Base-by-base conservation (phyloP, 2,113 vertebrate genomes). In the Barnardius zonarius region DNA sequence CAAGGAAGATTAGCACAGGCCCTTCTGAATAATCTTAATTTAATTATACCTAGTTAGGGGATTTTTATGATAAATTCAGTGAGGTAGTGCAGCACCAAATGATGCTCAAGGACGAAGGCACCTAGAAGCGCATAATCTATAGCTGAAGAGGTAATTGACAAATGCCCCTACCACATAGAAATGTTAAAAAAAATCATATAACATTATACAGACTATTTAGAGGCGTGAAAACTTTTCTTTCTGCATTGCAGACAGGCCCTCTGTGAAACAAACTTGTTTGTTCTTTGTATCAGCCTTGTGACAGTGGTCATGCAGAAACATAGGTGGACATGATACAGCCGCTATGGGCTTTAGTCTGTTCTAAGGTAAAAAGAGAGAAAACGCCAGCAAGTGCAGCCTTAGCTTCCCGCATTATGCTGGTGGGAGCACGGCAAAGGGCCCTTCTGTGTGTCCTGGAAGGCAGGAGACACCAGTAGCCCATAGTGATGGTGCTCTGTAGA, bases 21-120 rank as follows among this genome's bases (percentile, higher is more conserved):
- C 69, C 67, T 89, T 92, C 80, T 94, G 90, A 89, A 95, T 84
- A 88, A 94, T 66, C 88, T 84, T 90, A 88, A 95, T 95, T 97
- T 88, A 95, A 95, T 96, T 95, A 95, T 35, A 86, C 23, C 39
- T 76, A 92, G 85, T 72, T 76, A 84, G 28, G 66, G 19, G 25
- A 37, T 66, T 70, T 83, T 90, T 84, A 82, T 82, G 70, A 73
- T 83, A 87, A 85, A 89, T 79, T 76, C 44, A 57, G 30, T 57
- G 35, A 73, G 28, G 62, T 76, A 88, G 69, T 52, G 59, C 70
- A 82, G 48, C 48, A 81, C 54, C 31, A 62, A 88, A 69, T 84
- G 48, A 86, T 75, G 69, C 48, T 86, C 39, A 88, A 57, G 41
- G 27, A 86, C 17, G 2, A 81, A 75, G 48, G 10, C 31, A 33